Conservation (phyloP, 2,888 invertebrate species). For the Panopea generosa region DNA sequence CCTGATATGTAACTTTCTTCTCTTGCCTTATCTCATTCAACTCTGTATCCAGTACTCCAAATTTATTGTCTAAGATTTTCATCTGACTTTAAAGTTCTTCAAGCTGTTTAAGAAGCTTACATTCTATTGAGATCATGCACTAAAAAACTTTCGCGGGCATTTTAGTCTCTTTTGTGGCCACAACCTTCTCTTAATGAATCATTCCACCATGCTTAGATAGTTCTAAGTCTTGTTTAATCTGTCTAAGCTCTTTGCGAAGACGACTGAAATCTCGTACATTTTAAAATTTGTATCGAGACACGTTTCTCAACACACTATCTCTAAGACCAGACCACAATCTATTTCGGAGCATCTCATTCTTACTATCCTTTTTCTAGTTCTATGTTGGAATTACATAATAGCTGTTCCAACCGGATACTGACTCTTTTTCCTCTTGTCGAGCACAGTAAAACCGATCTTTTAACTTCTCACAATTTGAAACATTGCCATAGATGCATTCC, state of each 20-base stretch:
- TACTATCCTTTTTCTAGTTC: no score
- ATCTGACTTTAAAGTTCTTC: neutral
- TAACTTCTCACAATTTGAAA: no score
- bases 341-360: slow-evolving; percentile 6
- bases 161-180: no score
- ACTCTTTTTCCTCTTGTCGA: no score
- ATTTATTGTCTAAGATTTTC: neutral
- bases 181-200: no score
- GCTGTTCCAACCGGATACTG: no score
- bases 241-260: slow-evolving; percentile 2
- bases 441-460: no score
- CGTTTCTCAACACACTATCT: neutral
- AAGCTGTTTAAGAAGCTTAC: neutral
- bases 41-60: neutral
- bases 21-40: neutral
- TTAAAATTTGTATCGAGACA: neutral
- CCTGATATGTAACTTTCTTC: neutral
- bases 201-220: neutral
- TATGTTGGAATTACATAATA: no score
- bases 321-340: slow-evolving; percentile 9
- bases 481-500: no score
- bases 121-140: neutral
- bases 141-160: neutral
- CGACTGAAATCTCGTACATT: neutral
- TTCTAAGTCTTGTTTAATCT: neutral